A percentile compares a stretch with the other conserved stretches of the same genome.
phyloP scores from a whole-genome alignment of 2,797 vertebrate species.

The Thamnophis elegans region DNA sequence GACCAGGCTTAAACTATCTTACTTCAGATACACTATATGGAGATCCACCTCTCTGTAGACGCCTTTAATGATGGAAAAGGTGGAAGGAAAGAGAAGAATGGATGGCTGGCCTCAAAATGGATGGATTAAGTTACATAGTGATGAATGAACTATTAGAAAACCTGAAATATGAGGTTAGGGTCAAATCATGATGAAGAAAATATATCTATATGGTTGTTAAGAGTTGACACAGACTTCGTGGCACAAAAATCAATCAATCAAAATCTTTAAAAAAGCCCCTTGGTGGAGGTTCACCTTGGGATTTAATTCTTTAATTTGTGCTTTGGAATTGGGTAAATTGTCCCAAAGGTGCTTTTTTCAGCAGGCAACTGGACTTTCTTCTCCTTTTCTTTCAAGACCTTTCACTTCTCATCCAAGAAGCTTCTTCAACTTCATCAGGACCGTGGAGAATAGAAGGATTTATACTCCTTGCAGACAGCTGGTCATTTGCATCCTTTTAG shows the following conservation, averaged over 20 bases:
- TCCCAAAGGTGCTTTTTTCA: too few species aligned
- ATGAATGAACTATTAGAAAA: neutral
- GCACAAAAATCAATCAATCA: neutral
- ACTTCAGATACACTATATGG: neutral
- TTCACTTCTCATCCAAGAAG: too few species aligned
- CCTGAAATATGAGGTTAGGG: neutral
- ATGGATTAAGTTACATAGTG: neutral
- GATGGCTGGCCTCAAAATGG: neutral
- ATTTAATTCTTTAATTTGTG: neutral
- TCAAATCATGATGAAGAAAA: neutral
- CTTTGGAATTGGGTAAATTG: neutral
- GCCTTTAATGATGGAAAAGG: neutral
- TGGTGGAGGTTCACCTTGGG: neutral
- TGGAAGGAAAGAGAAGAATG: neutral
- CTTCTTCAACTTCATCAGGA: too few species aligned
- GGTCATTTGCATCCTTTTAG: too few species aligned
- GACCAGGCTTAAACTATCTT: neutral
- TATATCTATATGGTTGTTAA: neutral
- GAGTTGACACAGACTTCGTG: neutral
- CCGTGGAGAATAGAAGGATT: too few species aligned
- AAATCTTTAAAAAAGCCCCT: neutral
- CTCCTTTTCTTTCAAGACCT: too few species aligned
- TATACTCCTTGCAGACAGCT: too few species aligned
- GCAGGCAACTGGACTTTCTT: too few species aligned
- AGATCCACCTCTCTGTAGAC: neutral